These are phyloP conservation scores for Manis pentadactyla DNA, from an alignment of 2,797 vertebrate species.

Conservation along the genomic window DNA sequence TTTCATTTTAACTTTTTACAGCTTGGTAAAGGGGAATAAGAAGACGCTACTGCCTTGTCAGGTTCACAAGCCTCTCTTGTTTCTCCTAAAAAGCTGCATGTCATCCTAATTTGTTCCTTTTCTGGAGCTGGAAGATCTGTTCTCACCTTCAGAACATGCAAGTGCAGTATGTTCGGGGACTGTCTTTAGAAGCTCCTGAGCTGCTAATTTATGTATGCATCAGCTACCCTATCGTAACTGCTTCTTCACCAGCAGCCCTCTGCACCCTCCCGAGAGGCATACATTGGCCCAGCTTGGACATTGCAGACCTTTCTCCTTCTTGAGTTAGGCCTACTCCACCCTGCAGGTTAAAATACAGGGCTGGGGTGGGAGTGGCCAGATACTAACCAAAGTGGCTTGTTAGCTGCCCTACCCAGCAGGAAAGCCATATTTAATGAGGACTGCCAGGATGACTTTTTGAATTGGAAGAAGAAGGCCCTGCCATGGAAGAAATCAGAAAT, in stretches of 20 bases:
- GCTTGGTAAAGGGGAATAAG: conserved; percentile 16
- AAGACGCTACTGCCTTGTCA: conserved; percentile 62
- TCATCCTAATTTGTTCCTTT: conserved; percentile 61
- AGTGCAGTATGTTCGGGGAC: background rate
- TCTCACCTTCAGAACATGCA: conserved; percentile 67
- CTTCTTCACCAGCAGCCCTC: background rate
- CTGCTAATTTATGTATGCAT: background rate
- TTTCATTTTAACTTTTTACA: conserved; percentile 66
- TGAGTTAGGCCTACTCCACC: background rate
- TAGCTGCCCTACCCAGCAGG: background rate
- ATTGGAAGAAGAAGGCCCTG: background rate
- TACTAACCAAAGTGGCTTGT: background rate
- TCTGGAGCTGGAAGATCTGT: conserved; percentile 70
- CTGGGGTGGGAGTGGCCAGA: background rate
- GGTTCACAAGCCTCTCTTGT: conserved; percentile 65
- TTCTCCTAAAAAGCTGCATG: conserved; percentile 69
- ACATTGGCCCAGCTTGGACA: conserved; percentile 35
- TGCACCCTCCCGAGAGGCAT: background rate
- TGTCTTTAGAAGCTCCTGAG: conserved; percentile 66
- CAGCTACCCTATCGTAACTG: background rate
- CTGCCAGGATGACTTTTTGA: background rate
- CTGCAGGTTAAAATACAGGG: background rate
- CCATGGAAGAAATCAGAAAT: conserved; percentile 50
- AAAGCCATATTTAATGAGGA: background rate
- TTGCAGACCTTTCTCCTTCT: fast-evolving